Percentiles rank a stretch among this genome's conserved stretches.
phyloP scores from a whole-genome alignment of 2,797 vertebrate genomes.

The Threskiornis aethiopicus region DNA sequence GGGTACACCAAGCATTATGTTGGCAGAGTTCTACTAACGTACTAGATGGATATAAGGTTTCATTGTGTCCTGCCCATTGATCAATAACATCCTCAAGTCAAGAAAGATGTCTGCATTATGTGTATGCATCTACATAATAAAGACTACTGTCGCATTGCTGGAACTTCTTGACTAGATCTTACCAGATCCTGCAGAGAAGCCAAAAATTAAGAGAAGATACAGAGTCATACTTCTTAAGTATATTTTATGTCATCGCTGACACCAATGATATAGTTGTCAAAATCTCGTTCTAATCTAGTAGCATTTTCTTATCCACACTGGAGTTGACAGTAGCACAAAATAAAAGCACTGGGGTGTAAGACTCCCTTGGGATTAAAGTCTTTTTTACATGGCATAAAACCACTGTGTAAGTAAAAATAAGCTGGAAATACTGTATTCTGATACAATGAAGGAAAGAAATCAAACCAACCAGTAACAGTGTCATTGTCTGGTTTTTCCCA shows the following conservation, averaged over 20 bases:
- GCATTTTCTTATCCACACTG: neutral
- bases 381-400: neutral
- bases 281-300: neutral
- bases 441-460: neutral
- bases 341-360: neutral
- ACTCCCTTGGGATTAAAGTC: neutral
- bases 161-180: neutral
- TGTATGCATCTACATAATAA: neutral
- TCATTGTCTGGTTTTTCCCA: slow-evolving; percentile 93
- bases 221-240: neutral
- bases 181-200: neutral
- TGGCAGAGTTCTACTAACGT: neutral
- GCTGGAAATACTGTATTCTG: neutral
- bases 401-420: neutral
- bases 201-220: neutral
- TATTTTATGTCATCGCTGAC: neutral
- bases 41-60: neutral
- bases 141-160: neutral
- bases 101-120: neutral
- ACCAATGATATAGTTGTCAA: neutral
- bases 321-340: neutral
- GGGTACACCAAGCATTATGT: neutral
- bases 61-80: neutral
- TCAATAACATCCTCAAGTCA: neutral
- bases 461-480: slow-evolving; percentile 85